phyloP scores from a whole-genome alignment of 2,113 vertebrate species.

The Leucopternis melanops region DNA sequence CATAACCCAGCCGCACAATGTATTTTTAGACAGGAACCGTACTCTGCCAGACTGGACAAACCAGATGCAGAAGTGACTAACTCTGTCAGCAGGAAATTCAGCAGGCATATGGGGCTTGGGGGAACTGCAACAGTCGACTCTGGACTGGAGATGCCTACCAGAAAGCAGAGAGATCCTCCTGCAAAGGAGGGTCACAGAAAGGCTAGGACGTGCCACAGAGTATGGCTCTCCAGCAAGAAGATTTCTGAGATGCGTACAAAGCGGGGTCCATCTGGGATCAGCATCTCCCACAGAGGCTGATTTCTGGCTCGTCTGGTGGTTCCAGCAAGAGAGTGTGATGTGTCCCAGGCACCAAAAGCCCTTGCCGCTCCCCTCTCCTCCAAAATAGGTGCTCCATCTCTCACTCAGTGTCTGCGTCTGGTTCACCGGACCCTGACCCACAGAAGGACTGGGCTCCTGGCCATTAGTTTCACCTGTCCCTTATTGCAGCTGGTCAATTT shows the following conservation, averaged over 20 bases:
- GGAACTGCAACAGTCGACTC: background rate
- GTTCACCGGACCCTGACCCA: background rate
- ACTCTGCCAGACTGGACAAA: slow-evolving; percentile 24
- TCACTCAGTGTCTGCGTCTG: background rate
- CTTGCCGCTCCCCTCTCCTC: background rate
- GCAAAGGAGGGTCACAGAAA: too few species aligned
- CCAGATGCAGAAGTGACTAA: slow-evolving; percentile 43
- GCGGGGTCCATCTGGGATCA: background rate
- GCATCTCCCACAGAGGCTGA: background rate
- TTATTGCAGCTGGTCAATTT: background rate
- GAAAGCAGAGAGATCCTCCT: background rate
- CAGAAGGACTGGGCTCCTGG: background rate
- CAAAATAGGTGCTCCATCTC: background rate
- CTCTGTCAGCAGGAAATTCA: background rate
- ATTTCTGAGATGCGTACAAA: background rate
- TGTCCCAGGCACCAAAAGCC: background rate
- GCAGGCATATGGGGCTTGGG: background rate
- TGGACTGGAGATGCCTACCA: rapidly evolving
- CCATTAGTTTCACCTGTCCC: background rate
- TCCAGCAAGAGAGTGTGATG: background rate
- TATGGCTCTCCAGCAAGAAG: background rate
- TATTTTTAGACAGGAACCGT: slow-evolving; percentile 16
- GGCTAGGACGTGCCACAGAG: background rate
- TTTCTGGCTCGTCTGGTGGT: background rate
- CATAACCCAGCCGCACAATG: rapidly evolving